Percentiles rank a stretch among this genome's conserved stretches.
Conservation (phyloP, 2,113 vertebrate species). For the Barnardius zonarius region DNA sequence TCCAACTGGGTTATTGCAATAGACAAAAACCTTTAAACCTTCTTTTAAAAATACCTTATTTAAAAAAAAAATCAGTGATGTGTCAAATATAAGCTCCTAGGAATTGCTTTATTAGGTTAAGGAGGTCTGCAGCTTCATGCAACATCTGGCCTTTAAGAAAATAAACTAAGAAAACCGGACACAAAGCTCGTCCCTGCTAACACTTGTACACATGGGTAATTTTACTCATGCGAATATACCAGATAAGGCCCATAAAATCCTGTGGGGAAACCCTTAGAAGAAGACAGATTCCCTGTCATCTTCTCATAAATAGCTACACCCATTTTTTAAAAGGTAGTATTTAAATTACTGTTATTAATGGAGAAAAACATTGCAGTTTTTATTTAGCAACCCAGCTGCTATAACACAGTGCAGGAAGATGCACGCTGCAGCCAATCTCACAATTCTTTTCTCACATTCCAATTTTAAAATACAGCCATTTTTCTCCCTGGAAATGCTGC, state of each 20-base stretch:
- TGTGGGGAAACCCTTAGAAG: background rate
- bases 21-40: background rate
- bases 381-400: background rate
- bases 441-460: background rate
- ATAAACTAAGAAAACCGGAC: fast-evolving
- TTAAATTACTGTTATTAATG: background rate
- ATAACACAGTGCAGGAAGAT: background rate
- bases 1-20: background rate
- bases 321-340: fast-evolving
- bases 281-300: background rate
- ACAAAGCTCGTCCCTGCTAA: background rate
- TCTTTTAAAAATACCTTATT: background rate
- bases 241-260: background rate
- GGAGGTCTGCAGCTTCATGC: background rate
- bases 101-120: background rate
- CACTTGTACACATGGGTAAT: background rate
- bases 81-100: background rate
- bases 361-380: background rate
- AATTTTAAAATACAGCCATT: slow-evolving; percentile 34
- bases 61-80: background rate
- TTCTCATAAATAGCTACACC: background rate
- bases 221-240: background rate
- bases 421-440: background rate
- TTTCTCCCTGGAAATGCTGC: slow-evolving; percentile 23
- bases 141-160: background rate